Percentiles rank a stretch among this genome's conserved stretches.
These are phyloP conservation scores for Protosalanx chinensis DNA, from an alignment of 2,797 vertebrate species.

Conservation along the genomic window DNA sequence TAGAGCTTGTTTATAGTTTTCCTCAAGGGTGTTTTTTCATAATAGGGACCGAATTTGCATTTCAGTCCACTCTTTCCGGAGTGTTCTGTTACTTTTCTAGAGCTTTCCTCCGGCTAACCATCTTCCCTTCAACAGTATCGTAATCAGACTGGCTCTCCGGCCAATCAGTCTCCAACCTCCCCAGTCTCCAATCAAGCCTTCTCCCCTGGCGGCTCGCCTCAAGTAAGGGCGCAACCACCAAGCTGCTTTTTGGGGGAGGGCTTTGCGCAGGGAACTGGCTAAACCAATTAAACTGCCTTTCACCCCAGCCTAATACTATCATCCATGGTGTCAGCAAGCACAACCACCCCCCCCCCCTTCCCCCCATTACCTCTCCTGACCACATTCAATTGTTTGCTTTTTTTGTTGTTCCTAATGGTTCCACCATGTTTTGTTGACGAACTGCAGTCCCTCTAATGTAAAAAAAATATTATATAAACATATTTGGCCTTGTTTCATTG, in stretches of 20 bases:
- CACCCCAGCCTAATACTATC: slow-evolving; percentile 57
- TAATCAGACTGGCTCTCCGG: slow-evolving; percentile 94
- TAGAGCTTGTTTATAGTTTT: too few relatives aligned
- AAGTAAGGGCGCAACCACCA: slow-evolving; percentile 86
- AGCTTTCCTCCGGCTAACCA: slow-evolving; percentile 76
- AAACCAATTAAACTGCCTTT: slow-evolving; percentile 65
- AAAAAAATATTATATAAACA: neutral
- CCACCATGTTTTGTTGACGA: neutral
- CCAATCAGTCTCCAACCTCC: slow-evolving; percentile 99
- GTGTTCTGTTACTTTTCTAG: slow-evolving; percentile 71
- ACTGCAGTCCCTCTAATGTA: neutral
- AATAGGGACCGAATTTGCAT: slow-evolving; percentile 20
- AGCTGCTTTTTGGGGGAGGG: slow-evolving; percentile 65
- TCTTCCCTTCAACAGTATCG: slow-evolving; percentile 97
- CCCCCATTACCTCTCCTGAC: slow-evolving; percentile 21
- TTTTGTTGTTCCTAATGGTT: neutral
- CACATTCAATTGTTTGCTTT: slow-evolving; percentile 38
- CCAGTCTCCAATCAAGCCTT: slow-evolving; percentile 99
- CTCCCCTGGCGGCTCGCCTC: slow-evolving; percentile 98
- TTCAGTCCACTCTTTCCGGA: slow-evolving; percentile 16
- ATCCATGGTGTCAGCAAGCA: slow-evolving; percentile 55
- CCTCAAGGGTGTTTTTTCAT: too few relatives aligned
- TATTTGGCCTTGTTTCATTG: neutral
- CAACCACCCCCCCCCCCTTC: slow-evolving; percentile 30
- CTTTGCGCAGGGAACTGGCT: slow-evolving; percentile 54